A percentile compares a stretch with the other conserved stretches of the same genome.
Evolutionary conservation across 2,113 vertebrate genomes (phyloP).

Genomic region (Oryzias melastigma): DNA sequence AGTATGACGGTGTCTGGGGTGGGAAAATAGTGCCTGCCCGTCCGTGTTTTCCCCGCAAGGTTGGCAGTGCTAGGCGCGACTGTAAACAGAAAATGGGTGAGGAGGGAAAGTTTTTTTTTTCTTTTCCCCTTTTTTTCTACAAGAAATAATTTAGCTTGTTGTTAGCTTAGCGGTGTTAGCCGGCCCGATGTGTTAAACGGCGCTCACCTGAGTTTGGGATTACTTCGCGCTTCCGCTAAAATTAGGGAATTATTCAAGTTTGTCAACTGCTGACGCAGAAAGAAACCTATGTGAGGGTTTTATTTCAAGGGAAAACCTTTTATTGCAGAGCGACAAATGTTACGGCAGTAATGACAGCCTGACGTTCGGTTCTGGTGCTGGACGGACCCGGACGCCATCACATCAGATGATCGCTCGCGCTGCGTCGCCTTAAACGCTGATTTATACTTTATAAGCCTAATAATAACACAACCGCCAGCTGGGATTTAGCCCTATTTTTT

Average conservation of each 20-base stretch:
- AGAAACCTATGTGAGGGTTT: neutral
- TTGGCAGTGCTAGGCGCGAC: constrained; percentile 69
- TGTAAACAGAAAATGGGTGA: constrained; percentile 67
- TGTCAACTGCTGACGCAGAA: constrained; percentile 32
- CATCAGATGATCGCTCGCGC: constrained; percentile 63
- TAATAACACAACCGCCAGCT: neutral
- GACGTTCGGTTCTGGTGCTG: constrained; percentile 59
- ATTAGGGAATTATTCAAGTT: constrained; percentile 43
- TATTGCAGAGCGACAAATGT: neutral
- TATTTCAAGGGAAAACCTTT: neutral
- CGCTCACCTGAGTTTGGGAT: constrained; percentile 53
- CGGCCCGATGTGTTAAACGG: constrained; percentile 2
- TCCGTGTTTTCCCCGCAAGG: constrained; percentile 59
- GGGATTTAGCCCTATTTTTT: neutral
- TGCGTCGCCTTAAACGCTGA: constrained; percentile 10
- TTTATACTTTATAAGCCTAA: neutral
- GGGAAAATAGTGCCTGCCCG: constrained; percentile 29
- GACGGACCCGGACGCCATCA: constrained; percentile 71
- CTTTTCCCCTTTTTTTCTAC: neutral
- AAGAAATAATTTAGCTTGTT: constrained; percentile 34
- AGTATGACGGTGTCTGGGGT: constrained; percentile 39
- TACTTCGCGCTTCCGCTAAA: constrained; percentile 5
- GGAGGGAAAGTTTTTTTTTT: constrained; percentile 60
- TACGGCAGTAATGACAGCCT: constrained; percentile 16
- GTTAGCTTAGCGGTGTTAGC: constrained; percentile 39